These are phyloP conservation scores for Campaea margaritaria DNA, from an alignment of 2,888 invertebrate species.

Conservation along the genomic window DNA sequence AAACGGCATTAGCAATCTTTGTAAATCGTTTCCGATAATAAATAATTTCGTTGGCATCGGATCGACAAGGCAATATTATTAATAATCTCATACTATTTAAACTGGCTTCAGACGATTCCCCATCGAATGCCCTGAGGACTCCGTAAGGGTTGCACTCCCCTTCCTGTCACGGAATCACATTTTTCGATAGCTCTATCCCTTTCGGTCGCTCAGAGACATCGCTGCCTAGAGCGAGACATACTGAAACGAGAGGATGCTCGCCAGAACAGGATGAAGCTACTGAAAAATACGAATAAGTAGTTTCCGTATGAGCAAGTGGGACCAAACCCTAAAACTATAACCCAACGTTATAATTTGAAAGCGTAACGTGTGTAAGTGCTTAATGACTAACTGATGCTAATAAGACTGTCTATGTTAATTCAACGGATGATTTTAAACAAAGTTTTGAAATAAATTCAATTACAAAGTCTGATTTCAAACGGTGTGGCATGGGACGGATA, in stretches of 20 bases:
- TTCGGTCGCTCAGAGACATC: too few species aligned
- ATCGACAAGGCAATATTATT: not conserved
- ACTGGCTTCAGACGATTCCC: not conserved
- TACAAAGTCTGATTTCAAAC: constrained; percentile 39
- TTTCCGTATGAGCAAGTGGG: too few species aligned
- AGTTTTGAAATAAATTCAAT: constrained; percentile 42
- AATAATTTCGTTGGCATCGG: not conserved
- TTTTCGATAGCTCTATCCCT: too few species aligned
- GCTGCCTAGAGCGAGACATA: too few species aligned
- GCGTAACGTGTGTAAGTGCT: constrained; percentile 39
- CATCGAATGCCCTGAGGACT: constrained; percentile 7
- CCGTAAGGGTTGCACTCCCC: not conserved
- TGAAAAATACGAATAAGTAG: too few species aligned
- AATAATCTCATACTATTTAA: not conserved
- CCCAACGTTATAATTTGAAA: constrained; percentile 19
- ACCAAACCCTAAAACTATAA: constrained; percentile 10
- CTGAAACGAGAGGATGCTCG: too few species aligned
- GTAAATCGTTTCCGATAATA: too few species aligned
- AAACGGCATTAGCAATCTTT: too few species aligned
- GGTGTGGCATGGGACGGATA: constrained; percentile 46
- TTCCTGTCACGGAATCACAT: too few species aligned
- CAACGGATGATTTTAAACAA: constrained; percentile 48
- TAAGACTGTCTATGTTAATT: constrained; percentile 39
- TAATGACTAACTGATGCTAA: constrained; percentile 34
- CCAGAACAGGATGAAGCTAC: too few species aligned